Evolutionary conservation across 2,113 vertebrate genomes (phyloP), one percentile per base, ranked within the genome.

Genomic region (Ascaphus truei): DNA sequence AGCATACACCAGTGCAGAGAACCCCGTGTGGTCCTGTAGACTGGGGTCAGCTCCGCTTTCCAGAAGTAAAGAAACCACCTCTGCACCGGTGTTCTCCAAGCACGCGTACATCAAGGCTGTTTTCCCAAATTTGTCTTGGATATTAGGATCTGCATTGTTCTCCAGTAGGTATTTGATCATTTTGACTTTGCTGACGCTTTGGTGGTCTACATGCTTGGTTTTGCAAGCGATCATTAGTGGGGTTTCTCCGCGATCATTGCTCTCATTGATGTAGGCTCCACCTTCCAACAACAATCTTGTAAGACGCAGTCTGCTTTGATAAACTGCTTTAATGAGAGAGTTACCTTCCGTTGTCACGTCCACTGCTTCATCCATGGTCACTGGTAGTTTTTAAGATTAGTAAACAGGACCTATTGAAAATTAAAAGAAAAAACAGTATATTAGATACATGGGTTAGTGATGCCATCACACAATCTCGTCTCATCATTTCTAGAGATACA

Each of bases 141-240:
- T 98, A 80, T 98, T 96, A 0, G 96, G 94, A 68, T 98, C 94
- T 0, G 95, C 96, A 20, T 89, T 91, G 63, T 90, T 94, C 77
- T 98, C 93, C 61, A 98, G 80, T 13, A 98, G 91, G 77, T 96
- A 97, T 75, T 92, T 92, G 13, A 97, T 91, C 87, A 96, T 94
- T 83, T 86, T 96, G 60, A 82, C 86, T 77, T 94, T 96, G 79
- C 91, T 90, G 23, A 88, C 91, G 3, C 95, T 93, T 79, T 96
- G 94, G 13, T 82, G 62, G 62, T 97, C 95, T 0, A 76, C 75
- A 15, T 94, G 94, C 2, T 72, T 85, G 16, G 89, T 94, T 77
- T 82, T 91, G 73, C 94, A 95, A 25, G 95, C 92, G 1, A 96
- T 87, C 94, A 98, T 97, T 1, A 98, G 83, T 0, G 94, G 94